Evolutionary conservation across 1,140 invertebrate genomes (phyloP), one percentile per base, ranked within the genome.

Genomic region (Drosophila sucinea): DNA sequence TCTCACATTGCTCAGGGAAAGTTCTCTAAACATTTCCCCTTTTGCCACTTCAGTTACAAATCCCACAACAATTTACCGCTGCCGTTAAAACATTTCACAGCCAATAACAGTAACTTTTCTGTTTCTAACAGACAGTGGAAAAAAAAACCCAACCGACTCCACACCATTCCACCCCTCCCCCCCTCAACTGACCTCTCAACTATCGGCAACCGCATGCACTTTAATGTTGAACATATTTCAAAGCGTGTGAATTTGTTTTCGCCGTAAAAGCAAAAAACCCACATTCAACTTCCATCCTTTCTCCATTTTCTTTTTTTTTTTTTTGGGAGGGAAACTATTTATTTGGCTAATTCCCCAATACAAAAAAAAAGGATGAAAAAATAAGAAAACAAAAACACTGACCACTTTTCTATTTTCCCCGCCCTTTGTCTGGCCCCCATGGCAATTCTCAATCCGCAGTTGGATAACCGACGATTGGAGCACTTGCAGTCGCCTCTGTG

Each of bases 401-500:
- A 80, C 77, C 63, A 68, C 68, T 79, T 82, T 66, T 32, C 40
- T 60, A 44, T 55, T 51, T 60, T 40, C 30, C 60, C 41, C 29
- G 23, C 67, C 41, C 64, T 25, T 11, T 11, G 5, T 35, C n/a
- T 29, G 32, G n/a, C 2, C 29, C 33, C 32, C 11, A 23, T 51
- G 47, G 58, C 57, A 33, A 75, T 93, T 93, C 57, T 76, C 40
- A 38, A 60, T 73, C 63, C 47, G 68, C 92, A 98, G 97, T 90
- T 99, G 98, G 98, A 94, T 96, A 78, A 94, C 95, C n/a, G 96
- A 96, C 44, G 96, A 97, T 72, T 99, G 98, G 97, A 96, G 96
- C 56, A 91, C 94, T 38, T 98, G 97, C 92, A 96, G 95, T 55
- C 94, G 94, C 4, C 95, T 94, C n/a, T 98, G 97, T 90, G 97